Evolutionary conservation across 2,888 invertebrate genomes (phyloP), one percentile per base, ranked within the genome.

Genomic region (Limnephilus marmoratus): DNA sequence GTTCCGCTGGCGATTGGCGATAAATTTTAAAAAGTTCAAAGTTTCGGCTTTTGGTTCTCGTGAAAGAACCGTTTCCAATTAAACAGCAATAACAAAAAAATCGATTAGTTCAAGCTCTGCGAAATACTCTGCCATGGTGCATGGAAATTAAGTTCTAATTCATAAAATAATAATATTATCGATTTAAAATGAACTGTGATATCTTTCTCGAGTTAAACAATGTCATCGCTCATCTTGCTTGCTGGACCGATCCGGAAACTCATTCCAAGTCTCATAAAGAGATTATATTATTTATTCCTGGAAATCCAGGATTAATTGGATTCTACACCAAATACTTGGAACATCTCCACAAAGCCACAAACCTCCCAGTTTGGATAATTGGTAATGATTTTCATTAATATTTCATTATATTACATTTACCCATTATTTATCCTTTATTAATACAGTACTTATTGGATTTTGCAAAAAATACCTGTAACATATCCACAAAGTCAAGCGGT

Each of bases 271-370:
- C 87, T 31, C 92, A 90, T 13, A 89, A 91, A 11, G 93, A 93
- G 88, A 89, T 93, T 37, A 91, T 93, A 45, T 83, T 93, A n/a
- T 90, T 85, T 45, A 93, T 93, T 83, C 93, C 93, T 18, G 93
- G 93, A 81, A 93, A 93, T 83, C 93, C 93, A n/a, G 93, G 93
- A 81, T 34, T 93, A 12, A 85, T 90, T 24, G 91, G 91, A 49
- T 93, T 92, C 34, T 93, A 93, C 81, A 92, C 91, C 34, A 81
- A 91, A 29, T 93, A 93, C 80, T 41, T 92, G 15, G 90, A 92
- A 85, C n/a, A 90, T 15, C 87, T 93, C 34, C 91, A 93, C 85
- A 81, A 41, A 29, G 82, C 68, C 29, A 91, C 93, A 0, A 91
- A 92, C n/a, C 81, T 93, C 15, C 93, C 93, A 29, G 93, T 91